Evolutionary conservation across 2,113 vertebrate species (phyloP), one percentile per base, ranked within the genome.

Genomic region (Pterocles burchelli): DNA sequence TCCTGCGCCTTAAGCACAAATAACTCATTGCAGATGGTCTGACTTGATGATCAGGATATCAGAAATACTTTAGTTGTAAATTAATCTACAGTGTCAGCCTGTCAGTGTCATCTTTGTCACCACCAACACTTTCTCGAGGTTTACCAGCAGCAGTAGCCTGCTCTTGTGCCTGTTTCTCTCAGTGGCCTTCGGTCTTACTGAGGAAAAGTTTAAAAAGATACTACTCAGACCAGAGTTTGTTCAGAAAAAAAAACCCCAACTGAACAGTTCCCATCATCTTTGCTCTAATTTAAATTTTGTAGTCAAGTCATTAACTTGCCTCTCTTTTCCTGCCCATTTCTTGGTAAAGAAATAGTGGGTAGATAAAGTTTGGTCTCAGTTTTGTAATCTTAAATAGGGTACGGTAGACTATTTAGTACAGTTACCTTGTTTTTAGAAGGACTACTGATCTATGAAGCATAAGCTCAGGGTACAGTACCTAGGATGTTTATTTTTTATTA

Each of bases 71-170:
- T 90, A 93, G 89, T 70, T 92, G 41, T 74, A 29, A 82, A 85
- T 92, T 93, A 93, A 97, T 96, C 66, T 72, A 24, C 52, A 85
- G 29, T 96, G 91, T 93, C 96, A 92, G 90, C 51, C 80, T 94
- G 96, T 96, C 96, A 96, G 45, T 80, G 79, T 93, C 59, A 41
- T 77, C 83, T 77, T 3, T 88, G 88, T 96, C 90, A 93, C 33
- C 77, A 83, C 26, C 70, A 52, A 21, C 68, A 31, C 71, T 22
- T 74, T 79, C 11, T 51, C 0, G 1, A 70, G 41, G 29, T 62
- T 77, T 90, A 85, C 85, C 91, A 78, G 13, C 51, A 90, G 67
- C 91, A 22, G 11, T 5, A 36, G 17, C 12, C 29, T 75, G 71
- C 34, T 85, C 26, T 11, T 89, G 49, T 28, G 54, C 29, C 43